These are phyloP conservation scores for Yponomeuta cagnagella DNA, from an alignment of 2,888 invertebrate genomes.

Conservation along the genomic window DNA sequence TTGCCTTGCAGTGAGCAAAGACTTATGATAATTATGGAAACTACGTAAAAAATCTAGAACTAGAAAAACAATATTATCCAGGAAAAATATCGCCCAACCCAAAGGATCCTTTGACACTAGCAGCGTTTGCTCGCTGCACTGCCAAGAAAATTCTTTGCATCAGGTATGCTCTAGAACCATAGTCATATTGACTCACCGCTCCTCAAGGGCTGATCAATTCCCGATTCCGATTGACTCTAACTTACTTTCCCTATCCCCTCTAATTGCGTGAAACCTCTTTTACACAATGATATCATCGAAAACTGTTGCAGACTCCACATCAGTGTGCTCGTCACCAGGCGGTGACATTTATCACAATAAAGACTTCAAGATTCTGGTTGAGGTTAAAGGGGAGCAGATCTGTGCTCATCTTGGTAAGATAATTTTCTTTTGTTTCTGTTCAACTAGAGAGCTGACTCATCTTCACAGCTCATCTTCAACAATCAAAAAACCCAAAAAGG, in stretches of 20 bases:
- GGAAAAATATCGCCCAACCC: not conserved
- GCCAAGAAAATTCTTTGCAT: no score
- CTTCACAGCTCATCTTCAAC: no score
- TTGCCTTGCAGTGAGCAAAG: no score
- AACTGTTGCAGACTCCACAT: slow-evolving; percentile 50
- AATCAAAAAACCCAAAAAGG: no score
- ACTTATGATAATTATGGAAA: no score
- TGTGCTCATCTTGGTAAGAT: slow-evolving; percentile 79
- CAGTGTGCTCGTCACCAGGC: slow-evolving; percentile 67
- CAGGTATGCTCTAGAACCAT: no score
- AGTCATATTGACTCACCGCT: not conserved
- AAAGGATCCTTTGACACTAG: no score
- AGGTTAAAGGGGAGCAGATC: slow-evolving; percentile 79
- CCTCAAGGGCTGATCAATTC: not conserved
- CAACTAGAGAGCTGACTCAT: not conserved
- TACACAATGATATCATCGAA: not conserved
- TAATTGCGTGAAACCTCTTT: no score
- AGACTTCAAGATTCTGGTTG: slow-evolving; percentile 69
- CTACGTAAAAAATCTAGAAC: no score
- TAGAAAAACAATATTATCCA: not conserved
- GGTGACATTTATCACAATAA: slow-evolving; percentile 63
- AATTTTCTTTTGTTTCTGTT: not conserved
- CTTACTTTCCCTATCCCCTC: no score
- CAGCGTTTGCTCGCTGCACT: no score
- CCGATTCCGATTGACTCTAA: no score